phyloP scores from a whole-genome alignment of 2,797 vertebrate species.

The Myotis myotis region DNA sequence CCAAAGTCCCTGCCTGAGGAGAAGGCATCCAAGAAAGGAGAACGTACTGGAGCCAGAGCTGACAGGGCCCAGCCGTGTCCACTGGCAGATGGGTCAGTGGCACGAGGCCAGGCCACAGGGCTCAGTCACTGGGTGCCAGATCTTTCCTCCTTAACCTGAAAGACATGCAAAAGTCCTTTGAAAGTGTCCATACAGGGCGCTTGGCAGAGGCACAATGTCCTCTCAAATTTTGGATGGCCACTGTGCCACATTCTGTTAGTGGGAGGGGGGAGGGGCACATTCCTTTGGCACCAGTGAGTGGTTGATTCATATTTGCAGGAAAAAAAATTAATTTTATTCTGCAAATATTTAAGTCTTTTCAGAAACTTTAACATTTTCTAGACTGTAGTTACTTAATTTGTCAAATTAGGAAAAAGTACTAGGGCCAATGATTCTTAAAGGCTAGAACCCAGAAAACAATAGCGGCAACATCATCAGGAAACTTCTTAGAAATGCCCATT shows the following conservation, averaged over 20 bases:
- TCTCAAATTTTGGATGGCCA: background rate
- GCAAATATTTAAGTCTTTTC: background rate
- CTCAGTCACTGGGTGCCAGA: background rate
- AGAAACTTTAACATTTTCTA: background rate
- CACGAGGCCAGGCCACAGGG: background rate
- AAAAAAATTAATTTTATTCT: background rate
- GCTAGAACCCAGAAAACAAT: background rate
- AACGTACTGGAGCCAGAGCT: background rate
- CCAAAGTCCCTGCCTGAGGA: background rate
- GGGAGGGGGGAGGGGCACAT: background rate
- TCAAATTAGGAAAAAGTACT: background rate
- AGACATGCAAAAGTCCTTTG: background rate
- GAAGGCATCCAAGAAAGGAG: background rate
- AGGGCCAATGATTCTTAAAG: background rate
- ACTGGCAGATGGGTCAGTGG: accelerated
- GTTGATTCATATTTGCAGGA: background rate
- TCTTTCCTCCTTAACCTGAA: background rate
- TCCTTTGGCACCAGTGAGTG: background rate
- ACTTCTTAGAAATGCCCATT: background rate
- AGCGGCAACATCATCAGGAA: background rate
- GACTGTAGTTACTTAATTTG: background rate
- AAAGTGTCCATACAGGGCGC: background rate
- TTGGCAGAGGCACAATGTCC: background rate
- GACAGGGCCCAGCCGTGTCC: background rate
- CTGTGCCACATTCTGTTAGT: background rate